Base-by-base conservation (phyloP, 1,140 invertebrate genomes). In the Laupala kohalensis region DNA sequence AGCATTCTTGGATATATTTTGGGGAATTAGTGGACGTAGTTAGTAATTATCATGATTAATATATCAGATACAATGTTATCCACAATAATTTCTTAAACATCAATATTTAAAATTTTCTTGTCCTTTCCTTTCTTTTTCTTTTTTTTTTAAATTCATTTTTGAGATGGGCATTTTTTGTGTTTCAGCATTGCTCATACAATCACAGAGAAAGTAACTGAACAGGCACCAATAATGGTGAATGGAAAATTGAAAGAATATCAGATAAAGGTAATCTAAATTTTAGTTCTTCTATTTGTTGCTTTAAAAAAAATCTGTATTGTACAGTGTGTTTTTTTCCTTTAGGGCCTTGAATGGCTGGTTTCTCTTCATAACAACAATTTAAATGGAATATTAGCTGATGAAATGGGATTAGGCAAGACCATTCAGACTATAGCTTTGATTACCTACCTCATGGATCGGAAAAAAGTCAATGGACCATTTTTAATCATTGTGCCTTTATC, bases 311-410 rank as follows among this genome's bases (percentile, higher is more conserved):
- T n/a, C 9, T 4, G 62, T 64, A n/a, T 4, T 64, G 62, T 4
- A 24, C 19, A 64, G 62, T 64, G 19, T 64, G 63, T 74, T 74
- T 62, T 19, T 67, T 4, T 69, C 19, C 30, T 72, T 6, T 81
- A 85, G 78, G 89, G 89, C 69, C 77, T 90, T 64, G 88, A 90
- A 78, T 90, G 89, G 89, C 79, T 91, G 74, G 88, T 91, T 3
- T 90, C 89, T 0, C 75, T 90, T 25, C 89, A 88, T 77, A 91
- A 91, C 77, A 91, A 90, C 76, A 89, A 89, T 76, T 78, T 90
- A 28, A 91, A 90, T 79, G 79, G 79, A 64, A 76, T 78, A 68
- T 63, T 77, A 66, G 85, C 86, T 67, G 86, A 87, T 77, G 86
- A 87, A 77, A 86, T 86, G 85, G 86, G 85, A 74, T 67, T 86